Conservation (phyloP, 1,140 invertebrate species). For the Habropoda laboriosa region DNA sequence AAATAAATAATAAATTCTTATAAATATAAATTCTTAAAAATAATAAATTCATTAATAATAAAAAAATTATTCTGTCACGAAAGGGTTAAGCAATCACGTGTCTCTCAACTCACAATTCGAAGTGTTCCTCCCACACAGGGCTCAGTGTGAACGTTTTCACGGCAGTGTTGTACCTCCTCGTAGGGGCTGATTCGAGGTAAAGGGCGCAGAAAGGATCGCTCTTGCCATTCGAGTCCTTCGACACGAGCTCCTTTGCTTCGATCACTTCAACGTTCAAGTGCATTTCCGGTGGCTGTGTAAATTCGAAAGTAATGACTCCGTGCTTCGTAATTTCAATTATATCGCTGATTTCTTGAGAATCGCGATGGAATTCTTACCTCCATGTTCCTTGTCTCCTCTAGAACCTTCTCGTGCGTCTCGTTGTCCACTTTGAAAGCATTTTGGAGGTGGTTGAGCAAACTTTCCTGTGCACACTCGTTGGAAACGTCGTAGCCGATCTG, state of each 20-base stretch:
- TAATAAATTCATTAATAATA: too few species aligned
- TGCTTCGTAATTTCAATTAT: background rate
- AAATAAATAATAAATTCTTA: too few species aligned
- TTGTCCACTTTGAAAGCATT: slow-evolving; percentile 93
- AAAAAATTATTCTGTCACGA: background rate
- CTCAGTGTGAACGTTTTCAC: slow-evolving; percentile 94
- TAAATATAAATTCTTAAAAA: too few species aligned
- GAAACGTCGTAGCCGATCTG: slow-evolving; percentile 92
- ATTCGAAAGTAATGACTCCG: background rate
- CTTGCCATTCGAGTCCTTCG: slow-evolving; percentile 97
- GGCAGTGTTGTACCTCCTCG: slow-evolving; percentile 92
- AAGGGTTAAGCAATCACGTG: background rate
- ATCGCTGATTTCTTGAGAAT: slow-evolving; percentile 16
- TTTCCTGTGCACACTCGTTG: slow-evolving; percentile 86
- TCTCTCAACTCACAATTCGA: slow-evolving; percentile 92
- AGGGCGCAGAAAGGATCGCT: slow-evolving; percentile 97
- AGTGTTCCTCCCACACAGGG: slow-evolving; percentile 98
- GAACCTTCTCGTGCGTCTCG: slow-evolving; percentile 86
- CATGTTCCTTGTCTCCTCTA: slow-evolving; percentile 87
- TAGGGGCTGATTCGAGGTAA: slow-evolving; percentile 88
- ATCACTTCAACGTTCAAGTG: slow-evolving; percentile 96
- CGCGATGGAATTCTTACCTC: slow-evolving; percentile 81
- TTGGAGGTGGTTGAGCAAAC: slow-evolving; percentile 91
- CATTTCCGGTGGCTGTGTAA: slow-evolving; percentile 91
- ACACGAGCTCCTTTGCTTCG: slow-evolving; percentile 94